A percentile compares a stretch with the other conserved stretches of the same genome.
These are phyloP conservation scores for Eudasyphora cyanicolor DNA, from an alignment of 2,888 invertebrate genomes.

Conservation along the genomic window DNA sequence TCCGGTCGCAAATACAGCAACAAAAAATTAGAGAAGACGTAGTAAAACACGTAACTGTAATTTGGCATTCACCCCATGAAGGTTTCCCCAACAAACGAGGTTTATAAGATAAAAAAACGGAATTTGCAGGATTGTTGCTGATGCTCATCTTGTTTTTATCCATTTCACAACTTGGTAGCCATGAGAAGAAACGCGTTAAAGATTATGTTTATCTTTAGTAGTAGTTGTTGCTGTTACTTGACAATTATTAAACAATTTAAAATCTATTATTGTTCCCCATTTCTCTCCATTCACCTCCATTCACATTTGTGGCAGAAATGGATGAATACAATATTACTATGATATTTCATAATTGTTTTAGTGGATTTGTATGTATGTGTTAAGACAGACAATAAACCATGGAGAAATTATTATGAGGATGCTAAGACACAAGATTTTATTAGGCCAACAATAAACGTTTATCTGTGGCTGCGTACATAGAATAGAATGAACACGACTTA, in stretches of 20 bases:
- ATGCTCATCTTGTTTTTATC: too few relatives aligned
- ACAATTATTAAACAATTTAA: slow-evolving; percentile 35
- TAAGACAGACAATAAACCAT: too few relatives aligned
- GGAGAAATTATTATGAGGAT: too few relatives aligned
- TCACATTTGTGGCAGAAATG: not conserved
- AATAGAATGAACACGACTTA: too few relatives aligned
- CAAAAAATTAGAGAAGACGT: slow-evolving; percentile 1
- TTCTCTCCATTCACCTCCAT: not conserved
- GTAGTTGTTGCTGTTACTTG: not conserved
- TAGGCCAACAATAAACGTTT: not conserved
- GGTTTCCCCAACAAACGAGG: not conserved
- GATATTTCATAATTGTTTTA: too few relatives aligned
- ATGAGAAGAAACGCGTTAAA: not conserved
- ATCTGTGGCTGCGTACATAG: too few relatives aligned
- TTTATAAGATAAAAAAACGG: too few relatives aligned
- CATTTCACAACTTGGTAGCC: too few relatives aligned
- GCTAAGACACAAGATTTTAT: too few relatives aligned
- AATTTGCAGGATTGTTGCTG: too few relatives aligned
- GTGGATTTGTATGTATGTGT: too few relatives aligned
- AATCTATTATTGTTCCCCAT: slow-evolving; percentile 12
- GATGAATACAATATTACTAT: too few relatives aligned
- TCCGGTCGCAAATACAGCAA: slow-evolving; percentile 50
- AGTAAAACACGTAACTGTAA: slow-evolving; percentile 61
- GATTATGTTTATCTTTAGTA: not conserved
- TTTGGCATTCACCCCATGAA: slow-evolving; percentile 56